These are phyloP conservation scores for Cladorhizidae sp. DNA, from an alignment of 37 sponge, comb jelly and placozoan genomes.

Conservation along the genomic window DNA sequence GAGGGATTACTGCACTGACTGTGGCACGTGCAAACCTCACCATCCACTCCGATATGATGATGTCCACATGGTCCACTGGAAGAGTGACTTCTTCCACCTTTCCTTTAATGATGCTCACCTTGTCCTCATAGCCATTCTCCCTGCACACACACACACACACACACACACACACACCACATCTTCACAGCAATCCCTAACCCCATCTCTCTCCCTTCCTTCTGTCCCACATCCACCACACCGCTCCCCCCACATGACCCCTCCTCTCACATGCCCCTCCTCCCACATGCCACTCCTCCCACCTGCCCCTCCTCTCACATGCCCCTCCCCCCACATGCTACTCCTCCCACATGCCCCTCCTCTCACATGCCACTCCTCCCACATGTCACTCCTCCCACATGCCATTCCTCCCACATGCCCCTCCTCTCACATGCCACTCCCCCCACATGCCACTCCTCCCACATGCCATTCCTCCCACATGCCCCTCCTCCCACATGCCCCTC, in stretches of 20 bases:
- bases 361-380: no score
- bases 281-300: no score
- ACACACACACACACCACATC: background rate
- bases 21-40: background rate
- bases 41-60: slow-evolving; percentile 95
- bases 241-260: no score
- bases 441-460: background rate
- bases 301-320: no score
- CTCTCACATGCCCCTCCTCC: no score
- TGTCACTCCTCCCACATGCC: background rate
- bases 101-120: slow-evolving; percentile 52
- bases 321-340: background rate
- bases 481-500: no score
- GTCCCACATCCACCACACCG: no score
- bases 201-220: no score
- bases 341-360: background rate
- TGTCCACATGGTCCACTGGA: slow-evolving; percentile 78
- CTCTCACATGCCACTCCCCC: background rate
- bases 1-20: background rate
- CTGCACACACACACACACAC: slow-evolving; percentile 15
- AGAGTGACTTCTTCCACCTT: slow-evolving; percentile 67
- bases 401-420: background rate
- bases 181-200: background rate
- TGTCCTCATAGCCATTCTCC: slow-evolving; percentile 72
- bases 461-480: no score